Percentiles rank a stretch among this genome's conserved stretches.
phyloP scores from a whole-genome alignment of 2,113 vertebrate species.

The Pseudopodoces humilis region DNA sequence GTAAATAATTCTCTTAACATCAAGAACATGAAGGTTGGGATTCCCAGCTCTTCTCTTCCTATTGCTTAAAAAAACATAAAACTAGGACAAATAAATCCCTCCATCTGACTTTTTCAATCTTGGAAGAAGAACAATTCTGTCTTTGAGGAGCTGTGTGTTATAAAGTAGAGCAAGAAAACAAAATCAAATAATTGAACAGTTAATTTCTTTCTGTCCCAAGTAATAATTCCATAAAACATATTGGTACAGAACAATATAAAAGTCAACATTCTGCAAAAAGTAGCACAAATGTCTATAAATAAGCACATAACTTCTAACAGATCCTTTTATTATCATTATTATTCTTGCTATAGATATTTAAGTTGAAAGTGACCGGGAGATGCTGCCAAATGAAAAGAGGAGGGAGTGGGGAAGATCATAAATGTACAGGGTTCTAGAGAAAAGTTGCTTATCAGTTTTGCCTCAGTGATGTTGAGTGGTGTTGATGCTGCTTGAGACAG shows the following conservation, averaged over 20 bases:
- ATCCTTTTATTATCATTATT: background rate
- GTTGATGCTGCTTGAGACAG: background rate
- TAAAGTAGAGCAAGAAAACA: background rate
- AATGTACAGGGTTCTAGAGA: background rate
- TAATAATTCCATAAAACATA: slow-evolving; percentile 26
- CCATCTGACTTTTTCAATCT: background rate
- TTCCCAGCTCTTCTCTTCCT: background rate
- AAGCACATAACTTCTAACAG: background rate
- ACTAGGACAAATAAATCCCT: background rate
- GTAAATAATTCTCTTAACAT: background rate
- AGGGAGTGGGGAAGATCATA: background rate
- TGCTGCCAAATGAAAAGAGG: background rate
- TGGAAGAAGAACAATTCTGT: background rate
- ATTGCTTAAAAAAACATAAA: background rate
- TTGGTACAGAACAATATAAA: background rate
- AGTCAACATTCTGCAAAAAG: background rate
- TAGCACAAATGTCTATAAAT: background rate
- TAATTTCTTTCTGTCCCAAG: slow-evolving; percentile 31
- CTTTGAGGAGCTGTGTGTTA: background rate
- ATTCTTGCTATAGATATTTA: background rate
- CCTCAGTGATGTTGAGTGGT: background rate
- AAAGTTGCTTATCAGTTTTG: background rate
- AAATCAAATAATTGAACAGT: slow-evolving; percentile 10
- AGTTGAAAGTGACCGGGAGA: background rate
- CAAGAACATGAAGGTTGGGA: background rate